A percentile compares a stretch with the other conserved stretches of the same genome.
Evolutionary conservation across 2,113 vertebrate species (phyloP).

Genomic region (Coryphaenoides rupestris): DNA sequence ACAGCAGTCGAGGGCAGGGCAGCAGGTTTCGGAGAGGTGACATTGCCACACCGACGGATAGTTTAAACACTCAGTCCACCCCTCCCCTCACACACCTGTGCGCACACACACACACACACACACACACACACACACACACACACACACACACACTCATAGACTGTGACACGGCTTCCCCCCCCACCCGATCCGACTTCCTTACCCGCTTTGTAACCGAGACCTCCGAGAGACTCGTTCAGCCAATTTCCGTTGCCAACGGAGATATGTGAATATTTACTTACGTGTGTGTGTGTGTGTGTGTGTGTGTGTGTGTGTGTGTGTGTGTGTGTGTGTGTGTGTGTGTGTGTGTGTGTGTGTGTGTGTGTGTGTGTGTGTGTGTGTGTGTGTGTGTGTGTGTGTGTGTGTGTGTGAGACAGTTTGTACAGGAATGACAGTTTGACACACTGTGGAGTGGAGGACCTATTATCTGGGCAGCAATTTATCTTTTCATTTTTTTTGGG

Average conservation of each 20-base stretch:
- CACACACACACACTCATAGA: slow-evolving; percentile 39
- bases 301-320: too few relatives aligned
- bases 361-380: slow-evolving; percentile 5
- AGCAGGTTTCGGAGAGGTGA: not conserved
- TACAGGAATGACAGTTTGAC: slow-evolving; percentile 53
- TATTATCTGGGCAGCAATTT: slow-evolving; percentile 40
- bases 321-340: slow-evolving; percentile 9
- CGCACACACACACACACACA: slow-evolving; percentile 30
- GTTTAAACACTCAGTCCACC: slow-evolving; percentile 40
- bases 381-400: slow-evolving; percentile 38
- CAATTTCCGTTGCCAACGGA: slow-evolving; percentile 38
- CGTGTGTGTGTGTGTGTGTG: slow-evolving; percentile 31
- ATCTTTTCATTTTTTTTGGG: slow-evolving; percentile 16
- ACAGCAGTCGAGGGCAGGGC: not conserved
- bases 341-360: slow-evolving; percentile 6
- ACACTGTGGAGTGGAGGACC: slow-evolving; percentile 62
- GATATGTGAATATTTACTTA: slow-evolving; percentile 59
- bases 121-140: slow-evolving; percentile 30
- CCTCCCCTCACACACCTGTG: not conserved
- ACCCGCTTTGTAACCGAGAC: slow-evolving; percentile 52
- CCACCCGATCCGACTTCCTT: not conserved
- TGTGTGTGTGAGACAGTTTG: slow-evolving; percentile 41
- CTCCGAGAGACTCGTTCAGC: slow-evolving; percentile 43
- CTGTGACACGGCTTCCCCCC: slow-evolving; percentile 32
- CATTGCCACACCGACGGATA: not conserved